These are phyloP conservation scores for Oligia fasciuncula DNA, from an alignment of 2,888 invertebrate species.

Conservation along the genomic window DNA sequence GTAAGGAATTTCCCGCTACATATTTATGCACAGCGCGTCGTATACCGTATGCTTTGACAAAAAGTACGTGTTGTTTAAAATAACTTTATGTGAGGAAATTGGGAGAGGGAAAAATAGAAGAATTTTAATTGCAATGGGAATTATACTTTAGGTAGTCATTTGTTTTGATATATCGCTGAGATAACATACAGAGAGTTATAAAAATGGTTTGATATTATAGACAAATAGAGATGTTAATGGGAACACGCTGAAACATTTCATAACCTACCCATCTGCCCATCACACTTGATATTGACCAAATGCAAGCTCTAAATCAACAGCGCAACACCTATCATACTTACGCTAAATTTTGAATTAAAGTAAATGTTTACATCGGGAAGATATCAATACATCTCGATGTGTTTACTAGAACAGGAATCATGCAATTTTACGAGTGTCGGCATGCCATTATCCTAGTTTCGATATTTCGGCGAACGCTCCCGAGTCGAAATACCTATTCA, in stretches of 20 bases:
- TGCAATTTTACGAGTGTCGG: conserved; percentile 72
- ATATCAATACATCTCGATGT: conserved; percentile 66
- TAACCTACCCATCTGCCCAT: conserved; percentile 8
- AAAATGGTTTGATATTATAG: neutral
- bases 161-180: neutral
- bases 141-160: neutral
- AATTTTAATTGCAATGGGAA: conserved; percentile 19
- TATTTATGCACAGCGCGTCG: conserved; percentile 38
- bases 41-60: conserved; percentile 47
- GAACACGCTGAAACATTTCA: conserved; percentile 29
- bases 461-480: conserved; percentile 28
- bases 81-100: conserved; percentile 39
- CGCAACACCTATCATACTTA: conserved; percentile 43
- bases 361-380: conserved; percentile 45
- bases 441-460: conserved; percentile 73
- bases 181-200: neutral
- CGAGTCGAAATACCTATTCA: conserved; percentile 35
- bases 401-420: conserved; percentile 75
- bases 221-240: neutral
- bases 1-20: conserved; percentile 20
- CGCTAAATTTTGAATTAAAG: conserved; percentile 31
- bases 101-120: neutral
- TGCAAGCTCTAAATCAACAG: conserved; percentile 25
- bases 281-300: conserved; percentile 25
- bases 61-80: conserved; percentile 47